Evolutionary conservation across 2,888 invertebrate species (phyloP).

Genomic region (Teleogryllus oceanicus): DNA sequence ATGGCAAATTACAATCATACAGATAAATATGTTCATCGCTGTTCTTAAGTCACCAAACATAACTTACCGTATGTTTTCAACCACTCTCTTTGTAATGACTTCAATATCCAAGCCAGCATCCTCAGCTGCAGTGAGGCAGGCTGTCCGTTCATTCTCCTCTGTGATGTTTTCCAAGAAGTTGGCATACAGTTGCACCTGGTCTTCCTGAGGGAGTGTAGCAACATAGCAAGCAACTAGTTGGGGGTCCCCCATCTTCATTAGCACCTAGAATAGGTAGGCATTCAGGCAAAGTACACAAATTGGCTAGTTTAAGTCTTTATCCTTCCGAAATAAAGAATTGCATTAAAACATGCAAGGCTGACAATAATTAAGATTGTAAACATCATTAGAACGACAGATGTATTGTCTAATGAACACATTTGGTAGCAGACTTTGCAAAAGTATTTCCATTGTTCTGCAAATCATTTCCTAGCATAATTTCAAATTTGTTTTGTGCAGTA

Average conservation of each 20-base stretch:
- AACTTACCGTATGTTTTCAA: conserved; percentile 64
- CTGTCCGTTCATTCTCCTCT: conserved; percentile 59
- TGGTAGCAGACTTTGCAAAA: too few relatives aligned
- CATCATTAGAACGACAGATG: too few relatives aligned
- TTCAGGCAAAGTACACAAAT: conserved; percentile 34
- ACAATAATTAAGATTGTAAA: too few relatives aligned
- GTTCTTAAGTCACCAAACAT: neutral
- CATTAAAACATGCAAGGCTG: too few relatives aligned
- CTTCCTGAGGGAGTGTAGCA: conserved; percentile 66
- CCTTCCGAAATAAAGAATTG: neutral
- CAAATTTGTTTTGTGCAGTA: too few relatives aligned
- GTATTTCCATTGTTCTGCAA: too few relatives aligned
- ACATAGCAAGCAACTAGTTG: conserved; percentile 82
- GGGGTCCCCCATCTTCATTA: conserved; percentile 72
- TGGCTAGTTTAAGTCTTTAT: conserved; percentile 29
- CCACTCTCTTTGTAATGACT: conserved; percentile 77
- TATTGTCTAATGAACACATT: too few relatives aligned
- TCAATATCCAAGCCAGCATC: conserved; percentile 77
- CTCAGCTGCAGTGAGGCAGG: conserved; percentile 67
- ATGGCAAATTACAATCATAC: too few relatives aligned
- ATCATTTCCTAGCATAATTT: too few relatives aligned
- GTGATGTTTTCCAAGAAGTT: conserved; percentile 58
- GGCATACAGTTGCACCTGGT: conserved; percentile 63
- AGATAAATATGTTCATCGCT: too few relatives aligned
- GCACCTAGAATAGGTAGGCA: conserved; percentile 48